Conservation (phyloP, 2,888 invertebrate species). For the Tanaodytes sp. region DNA sequence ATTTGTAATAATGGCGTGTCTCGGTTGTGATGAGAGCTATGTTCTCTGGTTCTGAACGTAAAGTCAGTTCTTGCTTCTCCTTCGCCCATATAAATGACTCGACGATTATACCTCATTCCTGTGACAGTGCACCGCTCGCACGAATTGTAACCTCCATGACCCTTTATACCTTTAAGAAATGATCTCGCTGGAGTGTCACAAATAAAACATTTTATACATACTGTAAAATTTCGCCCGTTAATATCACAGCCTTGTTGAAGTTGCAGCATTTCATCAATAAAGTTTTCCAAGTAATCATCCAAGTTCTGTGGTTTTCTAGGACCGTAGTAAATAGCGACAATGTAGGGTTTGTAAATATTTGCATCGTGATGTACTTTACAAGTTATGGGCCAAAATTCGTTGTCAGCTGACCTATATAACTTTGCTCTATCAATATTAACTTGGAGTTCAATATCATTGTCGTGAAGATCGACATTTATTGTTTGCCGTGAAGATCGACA, state of each 20-base stretch:
- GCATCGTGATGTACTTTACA: slow-evolving; percentile 1
- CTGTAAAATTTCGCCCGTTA: neutral
- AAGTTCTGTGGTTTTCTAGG: slow-evolving; percentile 1
- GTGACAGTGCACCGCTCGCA: slow-evolving; percentile 47
- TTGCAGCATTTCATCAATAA: neutral
- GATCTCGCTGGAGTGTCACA: slow-evolving; percentile 50
- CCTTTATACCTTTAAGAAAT: slow-evolving; percentile 45
- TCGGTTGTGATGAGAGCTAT: slow-evolving; percentile 29
- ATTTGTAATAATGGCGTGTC: slow-evolving; percentile 15
- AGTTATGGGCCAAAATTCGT: neutral
- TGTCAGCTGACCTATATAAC: neutral
- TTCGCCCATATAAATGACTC: slow-evolving; percentile 20
- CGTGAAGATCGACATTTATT: neutral
- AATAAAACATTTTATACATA: slow-evolving; percentile 21
- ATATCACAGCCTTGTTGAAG: neutral
- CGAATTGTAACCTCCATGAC: slow-evolving; percentile 47
- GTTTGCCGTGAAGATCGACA: neutral
- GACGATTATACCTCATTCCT: slow-evolving; percentile 21
- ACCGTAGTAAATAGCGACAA: slow-evolving; percentile 28
- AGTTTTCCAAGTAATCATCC: neutral
- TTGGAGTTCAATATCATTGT: slow-evolving; percentile 22
- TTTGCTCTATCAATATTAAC: slow-evolving; percentile 6
- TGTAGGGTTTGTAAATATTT: slow-evolving; percentile 27
- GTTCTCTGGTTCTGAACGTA: slow-evolving; percentile 36
- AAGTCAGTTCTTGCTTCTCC: slow-evolving; percentile 28